Base-by-base conservation (phyloP, 2,888 invertebrate species). In the Pseudococcus longispinus region DNA sequence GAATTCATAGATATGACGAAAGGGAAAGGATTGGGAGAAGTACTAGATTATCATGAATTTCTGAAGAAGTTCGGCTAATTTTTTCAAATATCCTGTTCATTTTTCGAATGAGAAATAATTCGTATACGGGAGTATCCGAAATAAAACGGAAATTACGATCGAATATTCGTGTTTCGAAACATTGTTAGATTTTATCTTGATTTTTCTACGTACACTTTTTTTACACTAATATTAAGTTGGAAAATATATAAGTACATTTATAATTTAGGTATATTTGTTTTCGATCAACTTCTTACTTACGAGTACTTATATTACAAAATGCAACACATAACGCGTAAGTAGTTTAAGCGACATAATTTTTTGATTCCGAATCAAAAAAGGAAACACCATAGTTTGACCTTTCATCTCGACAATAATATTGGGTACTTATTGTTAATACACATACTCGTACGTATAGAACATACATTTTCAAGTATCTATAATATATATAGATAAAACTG, bases 1-100 rank as follows among this genome's bases (percentile, higher is more conserved):
- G 84, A 87, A 44, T 87, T 74, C 32, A 83, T 87, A n/a, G 60
- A 44, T 46, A 74, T 87, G 87, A 70, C 83, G 9, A 74, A 65
- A 74, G 42, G 70, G 1, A 29, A 44, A 83, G 87, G 87, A 23
- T n/a, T 18, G 13, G 87, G 87, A 23, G 46, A 84, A 46, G 83
- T 87, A 23, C 18, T 87, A 20, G 44, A 44, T 74, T 84, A 44
- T 32, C 37, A 83, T 4, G 46, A 65, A 20, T 87, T 87, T 32
- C 2, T 51, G 9, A 46, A 70, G n/a, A 82, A 42, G 9, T 87
- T 87, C 83, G 26, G 83, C n/a, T 74, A 29, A 77, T 74, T 37
- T 32, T 32, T 32, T 6, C 5, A 9, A 37, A 9, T 37, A 6
- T 37, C 1, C 2, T 32, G 9, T 37, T 6, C 8, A 37, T 37